Conservation (phyloP, 2,888 invertebrate species). For the Hypselothyrea guttata region DNA sequence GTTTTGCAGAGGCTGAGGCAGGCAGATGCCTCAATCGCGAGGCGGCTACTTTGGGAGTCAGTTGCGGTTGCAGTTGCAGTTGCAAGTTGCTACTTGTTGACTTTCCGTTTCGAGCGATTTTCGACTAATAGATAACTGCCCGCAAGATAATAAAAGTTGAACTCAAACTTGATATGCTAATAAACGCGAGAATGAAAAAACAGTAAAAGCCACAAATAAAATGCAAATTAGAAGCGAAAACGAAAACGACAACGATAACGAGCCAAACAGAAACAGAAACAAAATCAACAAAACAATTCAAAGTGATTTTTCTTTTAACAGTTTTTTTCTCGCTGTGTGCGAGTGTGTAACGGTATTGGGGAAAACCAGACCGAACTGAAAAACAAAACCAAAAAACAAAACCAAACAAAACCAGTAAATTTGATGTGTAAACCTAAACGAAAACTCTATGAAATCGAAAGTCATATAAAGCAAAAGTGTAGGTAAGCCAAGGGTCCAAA, state of each 20-base stretch:
- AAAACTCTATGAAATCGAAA: constrained; percentile 34
- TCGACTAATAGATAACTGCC: not conserved
- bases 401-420: constrained; percentile 43
- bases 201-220: constrained; percentile 19
- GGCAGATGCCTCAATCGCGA: constrained; percentile 47
- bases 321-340: constrained; percentile 27
- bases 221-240: too few relatives aligned
- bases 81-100: not conserved
- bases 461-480: constrained; percentile 23
- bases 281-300: constrained; percentile 8
- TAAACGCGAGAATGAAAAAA: constrained; percentile 36
- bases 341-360: constrained; percentile 61
- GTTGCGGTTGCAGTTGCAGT: not conserved
- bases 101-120: constrained; percentile 4
- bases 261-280: constrained; percentile 23
- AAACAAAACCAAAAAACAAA: constrained; percentile 16
- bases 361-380: constrained; percentile 28
- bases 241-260: constrained; percentile 9
- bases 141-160: not conserved
- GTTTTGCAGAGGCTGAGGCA: constrained; percentile 44
- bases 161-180: constrained; percentile 55
- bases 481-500: constrained; percentile 41
- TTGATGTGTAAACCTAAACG: constrained; percentile 20
- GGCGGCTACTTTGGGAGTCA: constrained; percentile 11
- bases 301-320: constrained; percentile 54